These are phyloP conservation scores for Hybos culiciformis DNA, from an alignment of 2,888 invertebrate species.

Conservation along the genomic window DNA sequence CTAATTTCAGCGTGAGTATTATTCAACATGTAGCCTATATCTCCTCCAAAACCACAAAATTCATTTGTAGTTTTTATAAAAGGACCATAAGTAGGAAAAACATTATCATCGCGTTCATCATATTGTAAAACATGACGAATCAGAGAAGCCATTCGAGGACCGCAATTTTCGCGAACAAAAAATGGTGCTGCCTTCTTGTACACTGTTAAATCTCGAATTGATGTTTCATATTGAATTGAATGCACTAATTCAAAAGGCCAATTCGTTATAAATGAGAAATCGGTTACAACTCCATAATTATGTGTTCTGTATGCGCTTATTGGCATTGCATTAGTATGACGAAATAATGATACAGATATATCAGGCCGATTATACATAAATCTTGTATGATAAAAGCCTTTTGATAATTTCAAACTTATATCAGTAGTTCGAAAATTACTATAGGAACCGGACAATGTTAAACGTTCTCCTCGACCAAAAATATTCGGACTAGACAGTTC, in stretches of 20 bases:
- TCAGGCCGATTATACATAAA: conserved; percentile 42
- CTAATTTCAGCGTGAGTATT: conserved; percentile 61
- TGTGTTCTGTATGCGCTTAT: conserved; percentile 57
- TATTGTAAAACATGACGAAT: conserved; percentile 64
- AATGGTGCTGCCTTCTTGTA: conserved; percentile 64
- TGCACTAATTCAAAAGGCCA: conserved; percentile 50
- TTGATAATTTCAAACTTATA: conserved; percentile 63
- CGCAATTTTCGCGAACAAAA: conserved; percentile 66
- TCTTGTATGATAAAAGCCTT: conserved; percentile 64
- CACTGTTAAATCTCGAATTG: conserved; percentile 64
- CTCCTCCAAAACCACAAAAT: conserved; percentile 69
- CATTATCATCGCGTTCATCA: conserved; percentile 64
- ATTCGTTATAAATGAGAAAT: conserved; percentile 50
- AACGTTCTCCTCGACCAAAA: conserved; percentile 71
- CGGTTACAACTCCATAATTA: conserved; percentile 63
- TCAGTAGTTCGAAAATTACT: conserved; percentile 72
- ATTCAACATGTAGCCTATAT: conserved; percentile 77
- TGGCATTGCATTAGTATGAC: conserved; percentile 38
- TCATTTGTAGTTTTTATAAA: conserved; percentile 65
- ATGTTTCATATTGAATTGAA: conserved; percentile 76
- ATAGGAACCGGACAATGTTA: conserved; percentile 71
- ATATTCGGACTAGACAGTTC: conserved; percentile 69
- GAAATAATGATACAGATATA: conserved; percentile 57
- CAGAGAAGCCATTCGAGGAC: conserved; percentile 80
- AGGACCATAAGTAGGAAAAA: conserved; percentile 66